Conservation (phyloP, 2,797 vertebrate genomes). For the Kryptolebias ocellatus region DNA sequence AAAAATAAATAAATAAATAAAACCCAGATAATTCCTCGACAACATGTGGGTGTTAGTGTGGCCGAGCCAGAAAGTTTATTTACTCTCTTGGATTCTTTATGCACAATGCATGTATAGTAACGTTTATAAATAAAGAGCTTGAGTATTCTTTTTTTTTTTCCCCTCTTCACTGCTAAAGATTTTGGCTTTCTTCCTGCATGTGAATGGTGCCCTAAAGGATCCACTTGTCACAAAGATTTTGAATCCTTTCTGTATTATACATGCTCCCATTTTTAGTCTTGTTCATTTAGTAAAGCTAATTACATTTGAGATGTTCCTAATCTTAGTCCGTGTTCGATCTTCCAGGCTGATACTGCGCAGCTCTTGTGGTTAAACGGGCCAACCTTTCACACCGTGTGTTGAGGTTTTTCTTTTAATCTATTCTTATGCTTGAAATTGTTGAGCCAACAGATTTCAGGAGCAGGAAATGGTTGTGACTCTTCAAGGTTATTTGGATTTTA, state of each 20-base stretch:
- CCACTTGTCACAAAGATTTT: constrained; percentile 33
- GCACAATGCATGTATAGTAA: constrained; percentile 1
- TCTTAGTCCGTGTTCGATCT: constrained; percentile 38
- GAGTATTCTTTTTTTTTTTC: constrained; percentile 13
- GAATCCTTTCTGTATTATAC: constrained; percentile 51
- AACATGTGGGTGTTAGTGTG: constrained; percentile 28
- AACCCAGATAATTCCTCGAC: constrained; percentile 33
- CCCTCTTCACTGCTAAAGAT: not conserved
- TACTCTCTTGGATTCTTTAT: constrained; percentile 1
- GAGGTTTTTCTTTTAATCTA: constrained; percentile 14
- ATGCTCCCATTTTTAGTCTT: constrained; percentile 59
- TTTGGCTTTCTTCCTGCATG: constrained; percentile 12
- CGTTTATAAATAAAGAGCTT: constrained; percentile 22
- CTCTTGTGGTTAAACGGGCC: constrained; percentile 18
- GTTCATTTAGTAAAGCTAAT: constrained; percentile 61
- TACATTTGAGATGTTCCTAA: constrained; percentile 41
- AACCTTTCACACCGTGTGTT: not conserved
- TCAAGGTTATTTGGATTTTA: constrained; percentile 51
- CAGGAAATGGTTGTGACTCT: constrained; percentile 34
- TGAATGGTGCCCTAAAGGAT: constrained; percentile 27
- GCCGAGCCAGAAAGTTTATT: constrained; percentile 7
- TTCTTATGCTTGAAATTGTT: constrained; percentile 15
- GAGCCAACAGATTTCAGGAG: constrained; percentile 28
- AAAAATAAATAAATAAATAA: constrained; percentile 53
- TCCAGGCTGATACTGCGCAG: constrained; percentile 14